These are phyloP conservation scores for Hirtodrosophila cameraria DNA, from an alignment of 2,888 invertebrate genomes.

Conservation along the genomic window DNA sequence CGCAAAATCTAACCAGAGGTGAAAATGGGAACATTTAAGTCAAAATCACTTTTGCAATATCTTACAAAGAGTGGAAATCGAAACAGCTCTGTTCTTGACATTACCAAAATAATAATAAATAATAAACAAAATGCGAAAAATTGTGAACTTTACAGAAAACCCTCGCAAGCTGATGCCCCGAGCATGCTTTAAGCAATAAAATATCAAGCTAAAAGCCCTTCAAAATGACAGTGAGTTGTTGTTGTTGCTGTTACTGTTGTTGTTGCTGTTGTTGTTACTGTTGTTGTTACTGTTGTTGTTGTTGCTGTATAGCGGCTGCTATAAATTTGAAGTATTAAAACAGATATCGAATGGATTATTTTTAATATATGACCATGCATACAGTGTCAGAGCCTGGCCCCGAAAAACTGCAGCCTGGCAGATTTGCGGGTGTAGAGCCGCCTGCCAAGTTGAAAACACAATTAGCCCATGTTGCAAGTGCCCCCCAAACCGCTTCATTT, in stretches of 20 bases:
- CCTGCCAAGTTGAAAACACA: conserved; percentile 66
- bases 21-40: too few species aligned
- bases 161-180: conserved; percentile 52
- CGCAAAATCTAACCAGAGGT: too few species aligned
- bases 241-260: conserved; percentile 31
- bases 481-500: conserved; percentile 16
- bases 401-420: conserved; percentile 62
- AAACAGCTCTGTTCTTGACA: too few species aligned
- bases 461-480: conserved; percentile 68
- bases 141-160: conserved; percentile 10
- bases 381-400: conserved; percentile 36
- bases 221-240: conserved; percentile 64
- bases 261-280: conserved; percentile 24
- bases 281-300: conserved; percentile 27
- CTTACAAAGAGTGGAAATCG: too few species aligned
- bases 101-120: too few species aligned
- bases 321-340: conserved; percentile 77
- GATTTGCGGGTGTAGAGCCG: conserved; percentile 41
- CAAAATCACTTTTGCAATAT: too few species aligned
- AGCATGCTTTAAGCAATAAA: conserved; percentile 75
- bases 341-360: conserved; percentile 77
- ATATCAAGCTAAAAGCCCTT: conserved; percentile 74
- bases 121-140: too few species aligned
- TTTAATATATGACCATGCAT: conserved; percentile 72
- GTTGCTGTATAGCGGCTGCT: conserved; percentile 60